These are phyloP conservation scores for Drosophila ercepeae DNA, from an alignment of 1,140 invertebrate species.

Conservation along the genomic window DNA sequence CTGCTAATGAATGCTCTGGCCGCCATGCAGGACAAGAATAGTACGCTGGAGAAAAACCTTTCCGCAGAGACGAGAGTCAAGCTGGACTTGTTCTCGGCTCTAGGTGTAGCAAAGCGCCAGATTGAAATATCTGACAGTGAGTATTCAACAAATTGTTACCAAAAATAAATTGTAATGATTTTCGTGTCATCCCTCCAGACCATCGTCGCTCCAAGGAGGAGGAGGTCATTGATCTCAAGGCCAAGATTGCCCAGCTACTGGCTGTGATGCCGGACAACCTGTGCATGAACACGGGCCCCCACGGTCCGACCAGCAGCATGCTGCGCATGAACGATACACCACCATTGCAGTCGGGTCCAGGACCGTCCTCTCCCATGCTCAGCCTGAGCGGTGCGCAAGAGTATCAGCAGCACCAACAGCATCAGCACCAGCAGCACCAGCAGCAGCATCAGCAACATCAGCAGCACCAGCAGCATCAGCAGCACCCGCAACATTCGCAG, in stretches of 20 bases:
- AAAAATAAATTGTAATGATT: not conserved
- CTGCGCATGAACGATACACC: slow-evolving; percentile 82
- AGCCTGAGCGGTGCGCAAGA: slow-evolving; percentile 69
- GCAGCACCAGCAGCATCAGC: slow-evolving; percentile 49
- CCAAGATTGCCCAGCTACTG: slow-evolving; percentile 95
- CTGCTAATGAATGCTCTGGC: slow-evolving; percentile 91
- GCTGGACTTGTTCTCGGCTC: slow-evolving; percentile 97
- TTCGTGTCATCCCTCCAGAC: slow-evolving; percentile 87
- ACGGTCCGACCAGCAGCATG: slow-evolving; percentile 79
- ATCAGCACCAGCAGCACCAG: slow-evolving; percentile 61
- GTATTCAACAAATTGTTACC: not conserved
- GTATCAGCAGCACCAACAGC: slow-evolving; percentile 71
- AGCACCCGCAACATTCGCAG: slow-evolving; percentile 42
- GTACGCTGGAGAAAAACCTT: slow-evolving; percentile 95
- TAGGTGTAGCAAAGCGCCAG: slow-evolving; percentile 96
- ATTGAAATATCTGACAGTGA: slow-evolving; percentile 96
- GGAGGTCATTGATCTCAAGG: slow-evolving; percentile 95
- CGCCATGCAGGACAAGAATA: slow-evolving; percentile 94
- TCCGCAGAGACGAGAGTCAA: slow-evolving; percentile 98
- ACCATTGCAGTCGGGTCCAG: slow-evolving; percentile 72
- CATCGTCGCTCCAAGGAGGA: slow-evolving; percentile 92
- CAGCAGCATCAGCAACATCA: slow-evolving; percentile 63
- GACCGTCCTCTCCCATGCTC: slow-evolving; percentile 78
- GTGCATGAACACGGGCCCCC: slow-evolving; percentile 81
- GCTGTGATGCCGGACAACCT: slow-evolving; percentile 94